A percentile compares a stretch with the other conserved stretches of the same genome.
These are phyloP conservation scores for Pangasius larnaudii DNA, from an alignment of 2,797 vertebrate species.

Conservation along the genomic window DNA sequence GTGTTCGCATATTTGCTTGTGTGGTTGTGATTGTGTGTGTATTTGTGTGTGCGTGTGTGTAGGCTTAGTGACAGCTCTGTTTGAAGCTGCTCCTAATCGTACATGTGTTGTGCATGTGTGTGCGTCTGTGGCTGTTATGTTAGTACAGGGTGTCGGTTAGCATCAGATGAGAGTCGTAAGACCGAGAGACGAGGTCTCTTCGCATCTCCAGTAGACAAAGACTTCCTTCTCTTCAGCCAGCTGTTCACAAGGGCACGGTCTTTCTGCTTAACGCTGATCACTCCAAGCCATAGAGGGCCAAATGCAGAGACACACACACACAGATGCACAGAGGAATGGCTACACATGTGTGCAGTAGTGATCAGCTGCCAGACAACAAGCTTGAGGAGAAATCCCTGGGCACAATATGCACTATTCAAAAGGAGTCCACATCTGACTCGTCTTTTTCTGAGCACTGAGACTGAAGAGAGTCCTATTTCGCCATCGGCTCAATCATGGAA, in stretches of 20 bases:
- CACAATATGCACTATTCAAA: slow-evolving; percentile 35
- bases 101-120: slow-evolving; percentile 43
- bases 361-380: slow-evolving; percentile 31
- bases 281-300: background rate
- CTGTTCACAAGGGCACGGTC: slow-evolving; percentile 21
- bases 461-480: slow-evolving; percentile 7
- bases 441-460: background rate
- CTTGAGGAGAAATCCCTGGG: slow-evolving; percentile 7
- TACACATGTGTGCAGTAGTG: slow-evolving; percentile 19
- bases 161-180: slow-evolving; percentile 19
- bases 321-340: background rate
- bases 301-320: background rate
- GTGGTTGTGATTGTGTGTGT: background rate
- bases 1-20: background rate
- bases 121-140: background rate
- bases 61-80: slow-evolving; percentile 17
- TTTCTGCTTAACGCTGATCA: slow-evolving; percentile 27
- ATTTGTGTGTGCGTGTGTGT: background rate
- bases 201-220: slow-evolving; percentile 30
- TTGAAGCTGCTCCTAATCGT: slow-evolving; percentile 37
- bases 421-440: slow-evolving; percentile 5
- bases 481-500: background rate
- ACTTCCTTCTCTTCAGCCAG: slow-evolving; percentile 41
- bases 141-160: slow-evolving; percentile 5
- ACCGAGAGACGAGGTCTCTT: slow-evolving; percentile 9